A percentile compares a stretch with the other conserved stretches of the same genome.
phyloP scores from a whole-genome alignment of 2,797 vertebrate species.

The Melanotaenia maccullochi region DNA sequence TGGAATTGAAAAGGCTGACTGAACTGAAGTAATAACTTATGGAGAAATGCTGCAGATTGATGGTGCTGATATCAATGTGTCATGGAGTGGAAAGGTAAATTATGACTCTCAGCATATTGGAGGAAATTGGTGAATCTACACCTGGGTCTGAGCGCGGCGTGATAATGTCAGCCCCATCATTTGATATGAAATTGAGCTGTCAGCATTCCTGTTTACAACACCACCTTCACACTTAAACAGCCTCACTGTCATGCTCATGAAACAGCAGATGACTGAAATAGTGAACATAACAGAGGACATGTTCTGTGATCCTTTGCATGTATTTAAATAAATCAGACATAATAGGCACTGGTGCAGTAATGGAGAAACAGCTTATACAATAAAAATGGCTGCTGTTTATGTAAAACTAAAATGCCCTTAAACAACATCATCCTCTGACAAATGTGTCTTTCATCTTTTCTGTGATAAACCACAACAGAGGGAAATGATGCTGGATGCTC shows the following conservation, averaged over 20 bases:
- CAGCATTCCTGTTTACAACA: constrained; percentile 23
- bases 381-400: constrained; percentile 25
- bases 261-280: neutral
- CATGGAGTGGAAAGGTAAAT: constrained; percentile 66
- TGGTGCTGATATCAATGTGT: constrained; percentile 62
- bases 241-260: constrained; percentile 4
- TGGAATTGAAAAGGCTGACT: constrained; percentile 50
- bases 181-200: constrained; percentile 25
- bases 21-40: constrained; percentile 65
- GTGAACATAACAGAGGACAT: neutral
- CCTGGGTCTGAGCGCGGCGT: constrained; percentile 14
- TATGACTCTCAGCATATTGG: constrained; percentile 50
- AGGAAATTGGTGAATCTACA: constrained; percentile 34
- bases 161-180: constrained; percentile 4
- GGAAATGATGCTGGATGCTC: neutral
- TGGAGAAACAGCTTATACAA: neutral
- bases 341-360: neutral
- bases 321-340: neutral
- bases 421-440: constrained; percentile 6
- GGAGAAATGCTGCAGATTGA: constrained; percentile 56
- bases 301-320: constrained; percentile 7
- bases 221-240: constrained; percentile 8
- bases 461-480: neutral
- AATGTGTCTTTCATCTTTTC: constrained; percentile 24
- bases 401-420: constrained; percentile 1